Evolutionary conservation across 1,140 invertebrate species (phyloP).

Genomic region (Cardiocondyla obscurior): DNA sequence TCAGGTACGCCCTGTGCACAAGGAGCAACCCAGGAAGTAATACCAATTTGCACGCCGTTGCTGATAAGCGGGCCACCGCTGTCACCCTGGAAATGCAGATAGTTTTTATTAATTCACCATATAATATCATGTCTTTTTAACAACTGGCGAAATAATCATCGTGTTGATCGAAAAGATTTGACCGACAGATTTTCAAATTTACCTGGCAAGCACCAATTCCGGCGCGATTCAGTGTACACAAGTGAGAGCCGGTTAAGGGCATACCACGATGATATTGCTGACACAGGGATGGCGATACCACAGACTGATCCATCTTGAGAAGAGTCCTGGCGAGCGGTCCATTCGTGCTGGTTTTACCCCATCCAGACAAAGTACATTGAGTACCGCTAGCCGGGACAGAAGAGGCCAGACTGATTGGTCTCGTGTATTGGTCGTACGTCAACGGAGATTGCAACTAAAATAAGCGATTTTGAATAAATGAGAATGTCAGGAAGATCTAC

Average conservation of each 20-base stretch:
- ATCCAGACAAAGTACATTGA: conserved; percentile 9
- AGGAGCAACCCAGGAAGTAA: conserved; percentile 86
- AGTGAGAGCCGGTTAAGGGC: conserved; percentile 72
- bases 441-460: no score
- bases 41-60: conserved; percentile 83
- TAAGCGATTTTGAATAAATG: no score
- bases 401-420: neutral
- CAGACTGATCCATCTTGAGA: neutral
- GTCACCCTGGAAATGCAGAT: conserved; percentile 83
- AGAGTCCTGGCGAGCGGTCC: neutral
- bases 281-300: neutral
- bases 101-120: neutral
- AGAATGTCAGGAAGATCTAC: no score
- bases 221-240: conserved; percentile 84
- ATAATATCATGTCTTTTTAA: neutral
- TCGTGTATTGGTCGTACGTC: neutral
- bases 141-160: neutral
- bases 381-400: neutral
- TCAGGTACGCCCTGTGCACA: conserved; percentile 86
- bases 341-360: neutral
- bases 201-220: conserved; percentile 84
- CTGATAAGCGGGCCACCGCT: conserved; percentile 82
- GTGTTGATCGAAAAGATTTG: neutral
- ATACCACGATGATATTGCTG: neutral
- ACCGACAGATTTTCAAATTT: conserved; percentile 58